Evolutionary conservation across 2,797 vertebrate species (phyloP).

Genomic region (Myioborus melanocephalus): DNA sequence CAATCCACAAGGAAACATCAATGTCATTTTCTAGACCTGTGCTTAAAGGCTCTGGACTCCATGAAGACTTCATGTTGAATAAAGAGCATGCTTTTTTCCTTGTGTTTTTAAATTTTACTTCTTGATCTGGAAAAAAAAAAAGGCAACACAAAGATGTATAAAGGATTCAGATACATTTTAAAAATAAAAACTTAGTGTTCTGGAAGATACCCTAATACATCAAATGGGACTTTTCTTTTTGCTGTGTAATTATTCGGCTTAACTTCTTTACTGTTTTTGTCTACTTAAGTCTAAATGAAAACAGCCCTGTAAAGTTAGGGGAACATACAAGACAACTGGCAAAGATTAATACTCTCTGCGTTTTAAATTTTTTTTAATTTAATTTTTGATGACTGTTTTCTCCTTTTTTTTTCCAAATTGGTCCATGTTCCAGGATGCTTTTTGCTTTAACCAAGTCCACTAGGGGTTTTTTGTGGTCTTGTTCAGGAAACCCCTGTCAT

Average conservation of each 20-base stretch:
- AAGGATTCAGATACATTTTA: neutral
- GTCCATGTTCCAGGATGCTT: neutral
- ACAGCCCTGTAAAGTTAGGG: neutral
- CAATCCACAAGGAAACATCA: neutral
- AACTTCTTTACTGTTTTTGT: neutral
- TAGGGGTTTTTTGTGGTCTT: neutral
- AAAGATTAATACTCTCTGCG: neutral
- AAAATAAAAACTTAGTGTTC: neutral
- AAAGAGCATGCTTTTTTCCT: neutral
- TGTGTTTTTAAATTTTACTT: neutral
- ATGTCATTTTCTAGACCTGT: neutral
- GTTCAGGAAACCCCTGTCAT: neutral
- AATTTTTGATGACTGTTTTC: neutral
- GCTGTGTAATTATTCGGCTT: neutral
- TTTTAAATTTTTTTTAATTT: rapidly evolving
- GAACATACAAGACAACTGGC: neutral
- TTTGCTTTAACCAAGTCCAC: neutral
- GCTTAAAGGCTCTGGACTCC: neutral
- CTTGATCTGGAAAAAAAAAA: neutral
- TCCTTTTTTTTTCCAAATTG: neutral
- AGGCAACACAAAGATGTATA: neutral
- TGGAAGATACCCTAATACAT: neutral
- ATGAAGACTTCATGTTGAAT: neutral
- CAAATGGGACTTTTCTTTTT: neutral
- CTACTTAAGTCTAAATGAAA: neutral